Conservation (phyloP, 1,140 invertebrate genomes). For the Plodia interpunctella region DNA sequence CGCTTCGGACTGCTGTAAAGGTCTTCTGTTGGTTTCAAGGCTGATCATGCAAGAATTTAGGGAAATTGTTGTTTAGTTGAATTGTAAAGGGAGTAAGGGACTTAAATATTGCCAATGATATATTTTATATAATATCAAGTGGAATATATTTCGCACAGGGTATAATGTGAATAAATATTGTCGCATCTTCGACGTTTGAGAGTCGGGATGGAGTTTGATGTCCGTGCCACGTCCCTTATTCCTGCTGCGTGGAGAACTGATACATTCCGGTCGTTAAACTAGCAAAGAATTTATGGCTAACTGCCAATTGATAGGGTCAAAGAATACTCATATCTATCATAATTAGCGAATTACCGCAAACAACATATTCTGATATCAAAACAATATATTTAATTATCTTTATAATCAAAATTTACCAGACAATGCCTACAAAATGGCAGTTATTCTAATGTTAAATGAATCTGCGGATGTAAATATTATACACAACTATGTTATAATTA, state of each 20-base stretch:
- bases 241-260: conserved; percentile 66
- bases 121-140: conserved; percentile 60
- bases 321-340: not conserved
- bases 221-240: conserved; percentile 72
- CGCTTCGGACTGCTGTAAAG: conserved; percentile 42
- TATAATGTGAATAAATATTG: conserved; percentile 65
- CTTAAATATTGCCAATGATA: conserved; percentile 62
- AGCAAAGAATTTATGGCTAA: conserved; percentile 50
- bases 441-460: conserved; percentile 57
- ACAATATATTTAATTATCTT: conserved; percentile 19
- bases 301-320: conserved; percentile 57
- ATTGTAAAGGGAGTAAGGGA: conserved; percentile 66
- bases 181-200: conserved; percentile 21
- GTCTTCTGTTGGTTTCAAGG: conserved; percentile 11
- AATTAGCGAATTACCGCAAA: not conserved
- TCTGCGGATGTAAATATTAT: conserved; percentile 67
- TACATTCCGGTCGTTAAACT: conserved; percentile 53
- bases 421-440: conserved; percentile 53
- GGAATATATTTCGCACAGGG: conserved; percentile 67
- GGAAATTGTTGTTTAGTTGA: conserved; percentile 57
- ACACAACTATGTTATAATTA: conserved; percentile 69
- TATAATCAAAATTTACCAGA: conserved; percentile 14
- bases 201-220: conserved; percentile 21
- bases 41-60: conserved; percentile 42
- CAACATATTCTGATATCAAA: conserved; percentile 7